Percentiles rank a stretch among this genome's conserved stretches.
Evolutionary conservation across 64 coral and sea anemone species (phyloP).

Genomic region (Catalaphyllia jardinei): DNA sequence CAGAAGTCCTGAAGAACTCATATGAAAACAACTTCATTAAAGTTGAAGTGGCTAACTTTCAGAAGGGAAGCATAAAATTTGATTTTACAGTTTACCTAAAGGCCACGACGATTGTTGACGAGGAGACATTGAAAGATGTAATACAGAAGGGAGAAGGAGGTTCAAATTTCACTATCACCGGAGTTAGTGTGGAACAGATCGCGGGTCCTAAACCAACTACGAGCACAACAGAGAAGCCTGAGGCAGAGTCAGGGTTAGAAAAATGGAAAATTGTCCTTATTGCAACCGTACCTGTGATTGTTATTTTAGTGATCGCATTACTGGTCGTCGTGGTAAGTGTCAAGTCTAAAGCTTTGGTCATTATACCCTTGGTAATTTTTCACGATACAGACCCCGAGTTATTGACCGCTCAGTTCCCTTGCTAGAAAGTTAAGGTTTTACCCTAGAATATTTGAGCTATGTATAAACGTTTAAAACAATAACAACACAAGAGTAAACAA

Average conservation of each 20-base stretch:
- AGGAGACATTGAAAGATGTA: not conserved
- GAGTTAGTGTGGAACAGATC: not conserved
- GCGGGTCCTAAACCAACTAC: not conserved
- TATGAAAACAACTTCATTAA: not conserved
- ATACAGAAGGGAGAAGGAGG: constrained; percentile 4
- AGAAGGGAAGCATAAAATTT: not conserved
- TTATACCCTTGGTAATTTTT: too few relatives aligned
- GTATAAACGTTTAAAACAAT: too few relatives aligned
- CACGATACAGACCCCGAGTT: too few relatives aligned
- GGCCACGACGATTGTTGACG: not conserved
- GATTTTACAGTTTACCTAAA: constrained; percentile 19
- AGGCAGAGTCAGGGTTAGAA: not conserved
- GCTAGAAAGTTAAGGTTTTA: too few relatives aligned
- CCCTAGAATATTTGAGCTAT: too few relatives aligned
- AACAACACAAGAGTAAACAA: too few relatives aligned
- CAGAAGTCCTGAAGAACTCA: not conserved
- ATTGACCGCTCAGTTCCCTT: too few relatives aligned
- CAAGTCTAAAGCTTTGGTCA: not conserved
- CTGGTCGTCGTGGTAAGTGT: not conserved
- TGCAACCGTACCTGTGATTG: not conserved
- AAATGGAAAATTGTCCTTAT: not conserved
- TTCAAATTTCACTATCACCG: not conserved
- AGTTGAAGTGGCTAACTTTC: constrained; percentile 10
- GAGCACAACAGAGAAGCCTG: not conserved
- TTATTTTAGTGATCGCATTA: not conserved